These are phyloP conservation scores for Rhagophthalmus giganteus DNA, from an alignment of 2,888 invertebrate species.

Conservation along the genomic window DNA sequence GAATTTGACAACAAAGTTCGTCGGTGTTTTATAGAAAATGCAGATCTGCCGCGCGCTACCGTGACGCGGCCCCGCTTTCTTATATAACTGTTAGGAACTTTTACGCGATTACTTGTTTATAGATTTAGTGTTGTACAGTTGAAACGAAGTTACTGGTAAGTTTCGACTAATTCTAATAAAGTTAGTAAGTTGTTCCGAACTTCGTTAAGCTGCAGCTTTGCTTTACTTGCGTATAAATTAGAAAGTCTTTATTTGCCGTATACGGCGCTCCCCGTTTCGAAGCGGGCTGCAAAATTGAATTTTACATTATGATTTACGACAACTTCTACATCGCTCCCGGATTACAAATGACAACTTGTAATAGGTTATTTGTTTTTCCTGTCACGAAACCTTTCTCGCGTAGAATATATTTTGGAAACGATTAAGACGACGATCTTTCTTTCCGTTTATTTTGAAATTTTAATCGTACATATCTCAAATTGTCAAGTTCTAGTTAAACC, in stretches of 20 bases:
- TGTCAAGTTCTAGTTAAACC: too few relatives aligned
- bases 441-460: too few relatives aligned
- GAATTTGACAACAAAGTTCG: slow-evolving; percentile 38
- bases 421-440: too few relatives aligned
- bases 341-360: slow-evolving; percentile 9
- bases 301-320: slow-evolving; percentile 16
- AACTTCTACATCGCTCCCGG: slow-evolving; percentile 1
- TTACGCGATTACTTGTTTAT: slow-evolving; percentile 19
- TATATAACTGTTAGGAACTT: slow-evolving; percentile 5
- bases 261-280: slow-evolving; percentile 6
- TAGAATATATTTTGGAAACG: too few relatives aligned
- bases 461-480: too few relatives aligned
- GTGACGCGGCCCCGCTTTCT: not conserved
- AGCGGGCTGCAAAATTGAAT: slow-evolving; percentile 18
- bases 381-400: too few relatives aligned
- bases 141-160: slow-evolving; percentile 25
- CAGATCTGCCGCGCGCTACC: slow-evolving; percentile 3
- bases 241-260: slow-evolving; percentile 25
- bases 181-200: slow-evolving; percentile 22
- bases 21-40: slow-evolving; percentile 19
- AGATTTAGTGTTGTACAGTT: slow-evolving; percentile 18
- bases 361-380: slow-evolving; percentile 10
- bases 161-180: slow-evolving; percentile 26
- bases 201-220: slow-evolving; percentile 25
- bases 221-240: slow-evolving; percentile 28